Evolutionary conservation across 2,888 invertebrate genomes (phyloP), one percentile per base, ranked within the genome.

Genomic region (Aquatica leii): DNA sequence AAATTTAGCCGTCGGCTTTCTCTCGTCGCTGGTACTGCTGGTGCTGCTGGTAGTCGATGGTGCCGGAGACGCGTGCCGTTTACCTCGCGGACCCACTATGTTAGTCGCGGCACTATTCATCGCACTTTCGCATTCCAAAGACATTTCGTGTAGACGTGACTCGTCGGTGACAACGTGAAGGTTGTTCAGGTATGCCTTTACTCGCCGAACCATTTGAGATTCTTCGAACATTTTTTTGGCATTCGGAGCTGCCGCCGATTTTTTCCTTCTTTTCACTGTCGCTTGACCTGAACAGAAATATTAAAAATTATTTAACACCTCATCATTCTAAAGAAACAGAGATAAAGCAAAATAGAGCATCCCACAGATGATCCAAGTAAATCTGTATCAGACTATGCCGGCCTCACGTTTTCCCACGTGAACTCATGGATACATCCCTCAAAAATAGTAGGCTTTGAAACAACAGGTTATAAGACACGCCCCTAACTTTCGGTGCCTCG

Each of bases 151-250:
- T 62, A 99, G 84, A 62, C 91, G 88, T 72, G 94, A 92, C 81
- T 98, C 98, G 78, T 98, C 95, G 9, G 91, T 93, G 73, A 94
- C 93, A 4, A 95, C 94, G 74, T 94, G 92, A 86, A 98, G 89
- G 74, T 94, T 92, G 70, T 92, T 92, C 63, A 99, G 86, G 83
- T 99, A 99, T 1, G 98, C 94, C 80, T 98, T 97, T 3, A 98
- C 98, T 59, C 97, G 86, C 24, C 98, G 87, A 59, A 97, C 97
- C 98, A 98, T 98, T 83, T 98, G 96, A 24, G 98, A 97, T 84
- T 98, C 97, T 82, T 98, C 98, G 81, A 96, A 98, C 97, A 98
- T 97, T 82, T 97, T 97, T 83, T 97, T 97, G 54, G 95, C 94
- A 82, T 98, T 97, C 1, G 95, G 95, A 2, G 94, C 92, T 21